Base-by-base conservation (phyloP, 2,888 invertebrate species). In the Apotomis capreana region DNA sequence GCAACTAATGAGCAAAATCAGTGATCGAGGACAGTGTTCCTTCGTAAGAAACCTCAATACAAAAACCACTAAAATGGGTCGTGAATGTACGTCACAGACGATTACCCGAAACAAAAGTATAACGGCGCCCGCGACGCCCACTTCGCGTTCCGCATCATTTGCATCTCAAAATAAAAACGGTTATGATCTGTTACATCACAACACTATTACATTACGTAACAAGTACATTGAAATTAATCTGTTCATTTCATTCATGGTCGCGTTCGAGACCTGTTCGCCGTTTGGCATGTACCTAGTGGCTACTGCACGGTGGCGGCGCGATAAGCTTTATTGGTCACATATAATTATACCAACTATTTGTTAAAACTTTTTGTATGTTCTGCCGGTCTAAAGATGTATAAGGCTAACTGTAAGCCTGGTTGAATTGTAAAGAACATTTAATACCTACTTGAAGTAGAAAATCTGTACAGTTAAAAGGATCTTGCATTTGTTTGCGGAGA, bases 181-280 rank as follows among this genome's bases (percentile, higher is more conserved):
- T 82, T 81, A 81, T 83, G 80, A 84, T 84, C 73, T 77, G 79
- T 85, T 83, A 81, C 81, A 78, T 85, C 80, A 84, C 60, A 75
- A 78, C 77, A 80, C 83, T 77, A 74, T 76, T 75, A 76, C 73
- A 71, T 76, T 77, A 74, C 72, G 64, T 78, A 75, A 77, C 63
- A 65, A 65, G 36, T 46, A 68, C 63, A 72, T 68, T 63, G 52
- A 72, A 72, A 68, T 72, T 68, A 63, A 68, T 72, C 63, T 63
- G 37, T 58, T 71, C 71, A 68, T 68, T 72, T 72, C 72, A 68
- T 72, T 72, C 72, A 71, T 58, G 68, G 61, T 51, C 68, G 65
- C 46, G 68, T 68, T 68, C 44, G 65, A 68, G 62, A 59, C 44
- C 55, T 67, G 58, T 59, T 61, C 52, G 57, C 62, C 62, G 61